phyloP scores from a whole-genome alignment of 2,113 vertebrate genomes.

The Oncorhynchus nerka region DNA sequence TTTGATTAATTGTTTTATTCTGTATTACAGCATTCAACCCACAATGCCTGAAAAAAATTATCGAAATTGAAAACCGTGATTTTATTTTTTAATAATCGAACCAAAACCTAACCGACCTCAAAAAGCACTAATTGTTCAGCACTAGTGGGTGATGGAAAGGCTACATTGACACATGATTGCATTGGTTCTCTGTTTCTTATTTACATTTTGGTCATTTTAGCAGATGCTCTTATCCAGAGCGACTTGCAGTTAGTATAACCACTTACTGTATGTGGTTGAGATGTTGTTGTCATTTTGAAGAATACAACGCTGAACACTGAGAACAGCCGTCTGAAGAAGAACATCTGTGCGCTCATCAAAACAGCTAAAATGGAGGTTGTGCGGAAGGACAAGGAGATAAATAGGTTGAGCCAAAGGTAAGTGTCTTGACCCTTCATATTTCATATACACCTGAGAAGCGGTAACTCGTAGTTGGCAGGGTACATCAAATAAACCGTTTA shows the following conservation, averaged over 20 bases:
- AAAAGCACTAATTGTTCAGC: too few relatives aligned
- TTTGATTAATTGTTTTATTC: too few relatives aligned
- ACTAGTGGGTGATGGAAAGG: too few relatives aligned
- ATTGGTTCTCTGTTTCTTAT: background rate
- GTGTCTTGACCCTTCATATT: background rate
- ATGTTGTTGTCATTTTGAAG: slow-evolving; percentile 60
- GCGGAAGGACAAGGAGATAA: slow-evolving; percentile 93
- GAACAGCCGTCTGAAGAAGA: slow-evolving; percentile 90
- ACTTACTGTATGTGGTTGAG: background rate
- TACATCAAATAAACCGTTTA: too few relatives aligned
- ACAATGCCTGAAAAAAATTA: too few relatives aligned
- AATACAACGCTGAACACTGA: slow-evolving; percentile 84
- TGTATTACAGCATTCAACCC: too few relatives aligned
- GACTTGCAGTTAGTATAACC: background rate
- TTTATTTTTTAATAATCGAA: too few relatives aligned
- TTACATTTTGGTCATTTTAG: slow-evolving; percentile 63
- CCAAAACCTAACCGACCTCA: too few relatives aligned
- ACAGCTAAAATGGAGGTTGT: slow-evolving; percentile 91
- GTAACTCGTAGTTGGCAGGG: too few relatives aligned
- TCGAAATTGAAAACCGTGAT: too few relatives aligned
- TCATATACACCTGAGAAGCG: background rate
- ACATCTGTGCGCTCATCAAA: slow-evolving; percentile 92
- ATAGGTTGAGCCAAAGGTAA: slow-evolving; percentile 83
- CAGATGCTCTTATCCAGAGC: slow-evolving; percentile 31
- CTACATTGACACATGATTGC: too few relatives aligned